Evolutionary conservation across 2,797 vertebrate genomes (phyloP), one percentile per base, ranked within the genome.

Genomic region (Sebastes paucispinis): DNA sequence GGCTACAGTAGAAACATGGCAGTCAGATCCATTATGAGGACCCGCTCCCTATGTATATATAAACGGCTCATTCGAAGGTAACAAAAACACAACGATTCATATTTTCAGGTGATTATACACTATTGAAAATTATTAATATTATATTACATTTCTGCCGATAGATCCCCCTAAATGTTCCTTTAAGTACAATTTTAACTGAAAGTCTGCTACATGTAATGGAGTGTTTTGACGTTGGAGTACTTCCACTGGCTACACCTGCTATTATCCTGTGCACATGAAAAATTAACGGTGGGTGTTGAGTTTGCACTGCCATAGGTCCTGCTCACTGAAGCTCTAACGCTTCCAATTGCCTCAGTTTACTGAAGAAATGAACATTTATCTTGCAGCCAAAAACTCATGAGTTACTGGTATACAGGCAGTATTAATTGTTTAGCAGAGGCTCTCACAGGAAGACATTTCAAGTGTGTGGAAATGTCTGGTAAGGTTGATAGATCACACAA

Each of bases 1-100:
- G 47, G 47, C 18, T 50, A 50, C 18, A 0, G 18, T 50, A 50
- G 47, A 50, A 50, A 50, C 47, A 50, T 20, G 47, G 47, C 7
- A 0, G 16, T 18, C 0, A 0, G 0, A 7, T 47, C 0, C 43
- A 47, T 47, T 0, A 47, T 0, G 43, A 47, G 7, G 16, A 47
- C 16, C 1, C 0, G 16, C 43, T 47, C 43, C 16, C 16, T 50
- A 20, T 0, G 47, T 50, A 50, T 0, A 50, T 50, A 20, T 50
- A 20, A 50, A 50, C 18, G 18, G 18, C 47, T 50, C 47, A 50
- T 20, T 20, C 16, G 18, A 50, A 8, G 47, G 16, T 50, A 9
- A 50, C 47, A 4, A 50, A 50, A 50, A 50, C 18, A 50, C 47
- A 50, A 20, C 18, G 43, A 50, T 50, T 20, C 7, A 18, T 18